Evolutionary conservation across 2,797 vertebrate species (phyloP), one percentile per base, ranked within the genome.

Genomic region (Botia almorhae): DNA sequence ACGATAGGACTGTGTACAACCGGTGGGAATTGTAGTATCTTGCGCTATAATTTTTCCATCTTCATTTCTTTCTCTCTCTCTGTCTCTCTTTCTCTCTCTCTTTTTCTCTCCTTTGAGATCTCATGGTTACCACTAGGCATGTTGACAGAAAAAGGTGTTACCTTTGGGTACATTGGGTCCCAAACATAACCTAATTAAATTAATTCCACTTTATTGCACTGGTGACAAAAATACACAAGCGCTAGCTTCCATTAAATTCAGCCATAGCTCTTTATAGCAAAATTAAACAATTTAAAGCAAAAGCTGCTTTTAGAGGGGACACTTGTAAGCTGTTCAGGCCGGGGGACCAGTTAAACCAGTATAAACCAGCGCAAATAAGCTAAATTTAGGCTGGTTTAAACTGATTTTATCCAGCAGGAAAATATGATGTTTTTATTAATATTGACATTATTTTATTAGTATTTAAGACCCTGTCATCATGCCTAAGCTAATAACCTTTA

Each of bases 141-240:
- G 78, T 68, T 75, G 61, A 74, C 71, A 80, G 76, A 58, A 71
- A 82, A 80, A 76, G 39, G 71, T 74, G 55, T 58, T 63, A 60
- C 80, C 77, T 87, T 74, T 67, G 81, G 78, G 76, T 78, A 61
- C 50, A 56, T 17, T 26, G 23, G 23, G 14, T 73, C 72, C 72
- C 76, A 82, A 85, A 77, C 53, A 67, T 69, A 64, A 67, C 23
- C 58, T 82, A 87, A 87, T 85, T 85, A 53, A 84, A 84, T 86
- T 81, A 69, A 65, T 82, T 83, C 21, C 67, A 60, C 73, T 86
- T 74, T 78, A 85, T 78, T 79, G 83, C 76, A 75, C 81, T 70
- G 64, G 72, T 43, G 74, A 71, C 71, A 82, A 71, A 82, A 74
- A 82, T 67, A 71, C 76, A 39, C 69, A 33, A 39, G 53, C 16